These are phyloP conservation scores for Tragelaphus strepsiceros DNA, from an alignment of 2,113 vertebrate species.

Conservation along the genomic window DNA sequence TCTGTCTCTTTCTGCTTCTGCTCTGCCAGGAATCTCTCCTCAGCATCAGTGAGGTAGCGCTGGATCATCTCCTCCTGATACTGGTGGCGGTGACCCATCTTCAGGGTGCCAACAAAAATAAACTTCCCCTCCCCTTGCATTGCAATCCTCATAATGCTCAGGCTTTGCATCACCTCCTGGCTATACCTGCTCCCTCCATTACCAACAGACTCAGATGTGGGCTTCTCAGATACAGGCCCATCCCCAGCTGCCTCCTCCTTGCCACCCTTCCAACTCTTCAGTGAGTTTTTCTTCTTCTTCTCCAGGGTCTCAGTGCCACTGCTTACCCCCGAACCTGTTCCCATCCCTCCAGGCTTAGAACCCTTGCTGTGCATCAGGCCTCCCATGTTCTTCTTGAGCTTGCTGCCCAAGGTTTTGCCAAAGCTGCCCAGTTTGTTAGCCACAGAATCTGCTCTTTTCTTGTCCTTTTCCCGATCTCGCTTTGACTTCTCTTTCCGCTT, in stretches of 20 bases:
- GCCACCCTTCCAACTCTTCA: conserved; percentile 87
- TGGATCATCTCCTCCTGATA: conserved; percentile 99
- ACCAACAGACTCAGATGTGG: conserved; percentile 46
- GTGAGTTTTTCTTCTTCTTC: conserved; percentile 93
- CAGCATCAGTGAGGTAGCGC: conserved; percentile 89
- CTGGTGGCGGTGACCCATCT: conserved; percentile 92
- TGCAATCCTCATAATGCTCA: conserved; percentile 88
- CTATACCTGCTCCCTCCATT: conserved; percentile 87
- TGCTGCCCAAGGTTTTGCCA: conserved; percentile 95
- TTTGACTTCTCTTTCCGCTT: conserved; percentile 82
- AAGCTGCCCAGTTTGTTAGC: conserved; percentile 98
- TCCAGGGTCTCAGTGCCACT: conserved; percentile 81
- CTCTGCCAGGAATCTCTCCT: conserved; percentile 90
- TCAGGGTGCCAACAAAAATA: conserved; percentile 90
- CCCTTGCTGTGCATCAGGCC: conserved; percentile 92
- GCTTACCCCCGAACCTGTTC: conserved; percentile 23
- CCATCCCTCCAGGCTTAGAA: conserved; percentile 56
- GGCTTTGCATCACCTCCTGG: conserved; percentile 90
- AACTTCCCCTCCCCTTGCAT: conserved; percentile 96
- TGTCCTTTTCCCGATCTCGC: conserved; percentile 84
- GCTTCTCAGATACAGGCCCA: conserved; percentile 77
- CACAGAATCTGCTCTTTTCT: conserved; percentile 93
- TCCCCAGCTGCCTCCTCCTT: conserved; percentile 85
- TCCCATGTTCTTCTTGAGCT: conserved; percentile 95
- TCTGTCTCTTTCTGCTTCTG: conserved; percentile 89